Evolutionary conservation across 1,140 invertebrate species (phyloP).

Genomic region (Melitaea cinxia): DNA sequence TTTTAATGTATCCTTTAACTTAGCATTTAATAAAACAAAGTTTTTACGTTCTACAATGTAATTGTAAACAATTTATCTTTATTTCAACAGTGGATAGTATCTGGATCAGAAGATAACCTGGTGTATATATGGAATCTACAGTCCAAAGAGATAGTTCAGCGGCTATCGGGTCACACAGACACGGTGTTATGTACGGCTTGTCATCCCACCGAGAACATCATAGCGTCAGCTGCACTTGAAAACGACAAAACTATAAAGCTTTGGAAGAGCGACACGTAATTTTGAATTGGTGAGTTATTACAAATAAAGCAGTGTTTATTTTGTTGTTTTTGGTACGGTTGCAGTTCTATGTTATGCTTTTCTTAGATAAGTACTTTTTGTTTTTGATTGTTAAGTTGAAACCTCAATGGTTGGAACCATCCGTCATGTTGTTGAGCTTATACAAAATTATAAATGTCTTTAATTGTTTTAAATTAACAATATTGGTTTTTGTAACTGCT

Average conservation of each 20-base stretch:
- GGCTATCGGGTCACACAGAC: conserved; percentile 97
- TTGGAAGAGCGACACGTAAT: conserved; percentile 98
- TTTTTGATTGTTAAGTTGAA: too few relatives aligned
- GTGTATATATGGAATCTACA: conserved; percentile 99
- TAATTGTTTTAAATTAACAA: too few relatives aligned
- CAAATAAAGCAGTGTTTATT: too few relatives aligned
- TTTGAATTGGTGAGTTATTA: conserved; percentile 26
- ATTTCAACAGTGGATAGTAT: conserved; percentile 96
- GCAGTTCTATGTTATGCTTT: too few relatives aligned
- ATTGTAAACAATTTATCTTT: conserved; percentile 4
- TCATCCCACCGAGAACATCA: conserved; percentile 99
- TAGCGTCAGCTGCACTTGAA: conserved; percentile 98
- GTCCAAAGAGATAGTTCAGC: conserved; percentile 99
- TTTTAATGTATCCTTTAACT: background rate
- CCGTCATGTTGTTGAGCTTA: too few relatives aligned
- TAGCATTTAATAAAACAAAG: background rate
- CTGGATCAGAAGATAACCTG: conserved; percentile 99
- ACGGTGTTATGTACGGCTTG: conserved; percentile 99
- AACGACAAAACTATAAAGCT: conserved; percentile 99
- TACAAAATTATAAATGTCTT: too few relatives aligned
- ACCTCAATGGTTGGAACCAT: too few relatives aligned
- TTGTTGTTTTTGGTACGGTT: too few relatives aligned
- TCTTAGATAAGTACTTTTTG: too few relatives aligned
- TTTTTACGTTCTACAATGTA: too few relatives aligned
- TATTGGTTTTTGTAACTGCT: too few relatives aligned